Evolutionary conservation across 2,888 invertebrate species (phyloP).

Genomic region (Dicyrtoma fusca): DNA sequence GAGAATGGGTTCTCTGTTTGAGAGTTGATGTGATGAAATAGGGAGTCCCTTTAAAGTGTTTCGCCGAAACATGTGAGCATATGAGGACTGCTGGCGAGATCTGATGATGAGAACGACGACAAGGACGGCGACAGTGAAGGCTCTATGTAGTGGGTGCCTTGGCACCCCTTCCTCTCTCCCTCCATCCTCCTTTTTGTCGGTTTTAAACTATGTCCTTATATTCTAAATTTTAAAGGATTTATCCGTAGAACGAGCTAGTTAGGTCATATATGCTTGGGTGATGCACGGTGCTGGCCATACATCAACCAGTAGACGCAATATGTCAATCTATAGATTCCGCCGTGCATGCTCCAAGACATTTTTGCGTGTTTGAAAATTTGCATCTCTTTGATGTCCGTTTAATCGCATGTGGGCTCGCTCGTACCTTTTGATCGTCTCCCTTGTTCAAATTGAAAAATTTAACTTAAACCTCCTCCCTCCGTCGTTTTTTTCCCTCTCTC

Average conservation of each 20-base stretch:
- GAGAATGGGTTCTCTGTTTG: slow-evolving; percentile 16
- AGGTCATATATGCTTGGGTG: too few relatives aligned
- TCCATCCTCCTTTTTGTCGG: neutral
- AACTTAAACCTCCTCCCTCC: slow-evolving; percentile 2
- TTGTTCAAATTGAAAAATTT: slow-evolving; percentile 35
- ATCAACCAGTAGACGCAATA: too few relatives aligned
- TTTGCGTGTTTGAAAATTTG: slow-evolving; percentile 51
- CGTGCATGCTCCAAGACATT: slow-evolving; percentile 24
- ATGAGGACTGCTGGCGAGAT: neutral
- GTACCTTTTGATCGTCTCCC: slow-evolving; percentile 49
- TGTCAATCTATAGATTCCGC: neutral
- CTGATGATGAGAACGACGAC: too few relatives aligned
- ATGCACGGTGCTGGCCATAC: too few relatives aligned
- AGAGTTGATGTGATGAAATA: slow-evolving; percentile 6
- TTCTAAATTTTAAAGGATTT: too few relatives aligned
- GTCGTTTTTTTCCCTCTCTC: neutral
- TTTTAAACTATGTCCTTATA: too few relatives aligned
- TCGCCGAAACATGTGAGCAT: slow-evolving; percentile 4
- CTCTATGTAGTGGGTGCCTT: neutral
- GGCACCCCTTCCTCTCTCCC: neutral
- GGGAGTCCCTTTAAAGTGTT: slow-evolving; percentile 21
- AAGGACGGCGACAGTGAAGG: neutral
- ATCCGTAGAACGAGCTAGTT: too few relatives aligned
- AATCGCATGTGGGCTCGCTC: slow-evolving; percentile 56
- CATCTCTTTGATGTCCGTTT: slow-evolving; percentile 56